phyloP scores from a whole-genome alignment of 2,113 vertebrate genomes.

The Cryptotis parvus region DNA sequence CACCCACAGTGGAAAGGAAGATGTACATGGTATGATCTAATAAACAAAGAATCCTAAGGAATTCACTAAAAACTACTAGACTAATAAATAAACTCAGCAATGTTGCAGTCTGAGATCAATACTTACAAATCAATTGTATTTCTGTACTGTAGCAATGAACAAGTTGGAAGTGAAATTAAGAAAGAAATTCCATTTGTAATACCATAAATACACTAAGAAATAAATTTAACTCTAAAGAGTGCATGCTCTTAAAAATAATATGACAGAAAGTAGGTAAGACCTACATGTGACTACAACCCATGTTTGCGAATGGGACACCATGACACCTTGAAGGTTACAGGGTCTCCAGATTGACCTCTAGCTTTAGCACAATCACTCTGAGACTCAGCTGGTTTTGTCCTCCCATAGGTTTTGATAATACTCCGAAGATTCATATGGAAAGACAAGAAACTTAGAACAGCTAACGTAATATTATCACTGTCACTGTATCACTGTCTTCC shows the following conservation, averaged over 20 bases:
- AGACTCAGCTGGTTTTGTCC: background rate
- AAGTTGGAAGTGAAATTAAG: constrained; percentile 6
- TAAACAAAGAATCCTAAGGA: constrained; percentile 25
- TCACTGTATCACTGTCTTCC: too few relatives aligned
- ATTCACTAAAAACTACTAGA: background rate
- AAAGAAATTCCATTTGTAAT: background rate
- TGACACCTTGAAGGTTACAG: background rate
- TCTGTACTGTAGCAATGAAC: constrained; percentile 1
- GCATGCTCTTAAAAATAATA: background rate
- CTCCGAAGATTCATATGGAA: background rate
- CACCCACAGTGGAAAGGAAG: background rate
- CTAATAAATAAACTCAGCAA: background rate
- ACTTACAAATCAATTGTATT: background rate
- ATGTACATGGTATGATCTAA: background rate
- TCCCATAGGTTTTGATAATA: background rate
- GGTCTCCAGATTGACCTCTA: background rate
- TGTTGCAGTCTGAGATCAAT: background rate
- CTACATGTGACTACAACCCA: background rate
- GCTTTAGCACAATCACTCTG: background rate
- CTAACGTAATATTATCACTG: background rate
- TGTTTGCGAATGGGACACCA: background rate
- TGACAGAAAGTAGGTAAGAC: background rate
- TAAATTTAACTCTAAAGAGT: background rate
- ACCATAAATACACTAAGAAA: background rate
- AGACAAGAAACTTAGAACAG: background rate